Percentiles rank a stretch among this genome's conserved stretches.
Evolutionary conservation across 2,113 vertebrate species (phyloP).

Genomic region (Eulacestoma nigropectus): DNA sequence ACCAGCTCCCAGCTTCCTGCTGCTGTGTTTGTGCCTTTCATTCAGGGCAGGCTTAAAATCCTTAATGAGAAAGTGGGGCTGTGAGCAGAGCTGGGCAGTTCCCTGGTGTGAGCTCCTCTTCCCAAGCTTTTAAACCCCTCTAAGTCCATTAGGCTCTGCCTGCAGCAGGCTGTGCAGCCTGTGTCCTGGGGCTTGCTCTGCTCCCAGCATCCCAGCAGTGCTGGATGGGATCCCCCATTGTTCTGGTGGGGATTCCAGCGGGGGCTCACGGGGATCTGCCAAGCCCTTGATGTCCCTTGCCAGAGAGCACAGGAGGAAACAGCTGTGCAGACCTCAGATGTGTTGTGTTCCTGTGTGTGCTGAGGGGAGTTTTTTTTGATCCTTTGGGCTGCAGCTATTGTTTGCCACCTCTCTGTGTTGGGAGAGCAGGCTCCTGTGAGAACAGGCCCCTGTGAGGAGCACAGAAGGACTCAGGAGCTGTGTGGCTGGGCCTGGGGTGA

Average conservation of each 20-base stretch:
- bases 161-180: neutral
- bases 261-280: neutral
- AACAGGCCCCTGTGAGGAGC: neutral
- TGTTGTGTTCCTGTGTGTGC: no score
- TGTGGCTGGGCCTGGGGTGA: neutral
- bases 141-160: neutral
- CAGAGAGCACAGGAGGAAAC: neutral
- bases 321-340: neutral
- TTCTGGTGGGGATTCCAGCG: neutral
- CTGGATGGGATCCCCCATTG: neutral
- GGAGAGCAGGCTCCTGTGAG: neutral
- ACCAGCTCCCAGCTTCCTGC: neutral
- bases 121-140: neutral
- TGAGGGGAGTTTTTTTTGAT: fast-evolving
- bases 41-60: neutral
- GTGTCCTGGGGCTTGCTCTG: neutral
- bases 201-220: neutral
- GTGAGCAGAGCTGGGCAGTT: neutral
- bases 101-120: neutral
- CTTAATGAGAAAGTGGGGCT: neutral
- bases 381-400: neutral
- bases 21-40: neutral
- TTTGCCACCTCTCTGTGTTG: neutral
- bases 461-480: neutral
- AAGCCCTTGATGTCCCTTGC: neutral